Evolutionary conservation across 2,797 vertebrate genomes (phyloP).

Genomic region (Hemitrygon akajei): DNA sequence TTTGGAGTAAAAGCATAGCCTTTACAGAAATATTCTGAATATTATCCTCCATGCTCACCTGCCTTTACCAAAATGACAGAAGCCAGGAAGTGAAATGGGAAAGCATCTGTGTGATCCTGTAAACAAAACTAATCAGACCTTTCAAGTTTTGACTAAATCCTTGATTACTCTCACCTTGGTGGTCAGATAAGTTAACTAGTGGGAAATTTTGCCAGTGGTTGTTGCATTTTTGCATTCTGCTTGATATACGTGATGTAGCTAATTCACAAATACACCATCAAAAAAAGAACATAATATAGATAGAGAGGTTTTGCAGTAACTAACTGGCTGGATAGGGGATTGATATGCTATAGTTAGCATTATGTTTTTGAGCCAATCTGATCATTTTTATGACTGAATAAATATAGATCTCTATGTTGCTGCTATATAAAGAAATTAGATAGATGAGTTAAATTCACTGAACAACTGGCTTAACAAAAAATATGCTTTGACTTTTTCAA

Average conservation of each 20-base stretch:
- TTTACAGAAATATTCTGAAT: constrained; percentile 5
- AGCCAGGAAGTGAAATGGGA: neutral
- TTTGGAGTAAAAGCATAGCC: neutral
- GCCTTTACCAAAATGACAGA: neutral
- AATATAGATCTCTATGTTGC: neutral
- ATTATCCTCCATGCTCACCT: neutral
- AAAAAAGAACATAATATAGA: neutral
- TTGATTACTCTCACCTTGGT: neutral
- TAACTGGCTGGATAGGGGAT: neutral
- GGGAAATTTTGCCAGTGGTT: neutral
- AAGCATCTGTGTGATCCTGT: neutral
- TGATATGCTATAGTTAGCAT: neutral
- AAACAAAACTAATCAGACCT: neutral
- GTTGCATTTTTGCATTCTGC: neutral
- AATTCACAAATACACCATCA: neutral
- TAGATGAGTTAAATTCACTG: neutral
- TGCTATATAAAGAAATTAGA: neutral
- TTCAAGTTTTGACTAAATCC: neutral
- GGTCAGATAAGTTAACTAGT: neutral
- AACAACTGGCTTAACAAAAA: constrained; percentile 26
- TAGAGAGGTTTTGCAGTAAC: neutral
- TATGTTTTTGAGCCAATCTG: neutral
- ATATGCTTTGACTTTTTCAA: neutral
- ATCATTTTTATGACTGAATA: neutral
- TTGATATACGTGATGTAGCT: neutral